Conservation (phyloP, 2,888 invertebrate species). For the Idaea aversata region DNA sequence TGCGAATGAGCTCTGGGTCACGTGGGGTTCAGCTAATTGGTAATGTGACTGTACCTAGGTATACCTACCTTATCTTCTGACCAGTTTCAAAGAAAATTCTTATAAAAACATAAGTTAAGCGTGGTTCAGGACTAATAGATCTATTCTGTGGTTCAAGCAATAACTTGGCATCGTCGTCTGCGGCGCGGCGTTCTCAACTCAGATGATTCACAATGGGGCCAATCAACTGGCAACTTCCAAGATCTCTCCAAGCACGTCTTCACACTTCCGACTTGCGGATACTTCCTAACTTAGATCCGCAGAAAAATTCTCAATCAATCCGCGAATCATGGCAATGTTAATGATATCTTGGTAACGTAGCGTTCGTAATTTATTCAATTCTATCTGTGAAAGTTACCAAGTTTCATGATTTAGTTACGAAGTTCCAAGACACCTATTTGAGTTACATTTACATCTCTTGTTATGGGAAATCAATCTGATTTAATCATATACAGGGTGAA, state of each 20-base stretch:
- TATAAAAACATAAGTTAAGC: no score
- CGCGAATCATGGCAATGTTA: slow-evolving; percentile 46
- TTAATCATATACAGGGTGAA: no score
- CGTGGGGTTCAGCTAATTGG: no score
- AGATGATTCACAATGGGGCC: slow-evolving; percentile 70
- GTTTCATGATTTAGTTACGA: slow-evolving; percentile 28
- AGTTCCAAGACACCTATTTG: slow-evolving; percentile 9
- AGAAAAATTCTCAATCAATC: slow-evolving; percentile 48
- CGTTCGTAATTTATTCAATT: slow-evolving; percentile 43
- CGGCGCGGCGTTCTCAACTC: slow-evolving; percentile 34
- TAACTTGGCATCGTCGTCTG: no score
- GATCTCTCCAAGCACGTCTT: slow-evolving; percentile 66
- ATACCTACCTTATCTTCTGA: no score
- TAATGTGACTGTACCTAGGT: no score
- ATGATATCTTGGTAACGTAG: slow-evolving; percentile 42
- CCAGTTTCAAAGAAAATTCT: no score
- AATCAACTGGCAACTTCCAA: slow-evolving; percentile 69
- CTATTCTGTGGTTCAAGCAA: no score
- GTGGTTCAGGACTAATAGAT: no score
- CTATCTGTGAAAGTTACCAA: slow-evolving; percentile 27
- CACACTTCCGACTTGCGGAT: slow-evolving; percentile 55
- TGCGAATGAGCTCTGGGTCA: no score
- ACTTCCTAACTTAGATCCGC: slow-evolving; percentile 43
- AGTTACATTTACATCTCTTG: not conserved
- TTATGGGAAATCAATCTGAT: no score